Conservation (phyloP, 2,888 invertebrate species). For the Taphrorychus bicolor region DNA sequence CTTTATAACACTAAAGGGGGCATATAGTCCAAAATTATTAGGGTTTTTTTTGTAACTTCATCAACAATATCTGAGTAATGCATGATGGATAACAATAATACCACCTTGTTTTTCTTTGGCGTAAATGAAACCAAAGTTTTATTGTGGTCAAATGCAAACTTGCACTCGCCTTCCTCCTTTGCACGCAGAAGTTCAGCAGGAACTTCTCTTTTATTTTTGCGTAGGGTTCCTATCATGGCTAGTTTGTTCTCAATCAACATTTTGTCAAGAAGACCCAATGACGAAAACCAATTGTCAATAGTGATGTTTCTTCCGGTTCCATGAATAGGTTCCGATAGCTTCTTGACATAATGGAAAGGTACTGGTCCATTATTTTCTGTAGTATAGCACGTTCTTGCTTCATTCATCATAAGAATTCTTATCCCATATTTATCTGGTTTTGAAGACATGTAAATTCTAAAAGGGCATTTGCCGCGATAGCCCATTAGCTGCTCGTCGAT, state of each 20-base stretch:
- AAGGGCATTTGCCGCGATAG: conserved; percentile 39
- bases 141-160: conserved; percentile 35
- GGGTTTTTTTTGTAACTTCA: conserved; percentile 43
- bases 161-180: conserved; percentile 15
- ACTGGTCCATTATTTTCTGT: conserved; percentile 29
- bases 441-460: conserved; percentile 33
- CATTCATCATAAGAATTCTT: conserved; percentile 40
- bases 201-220: conserved; percentile 40
- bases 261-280: conserved; percentile 29
- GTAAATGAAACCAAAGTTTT: conserved; percentile 43
- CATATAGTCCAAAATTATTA: conserved; percentile 28
- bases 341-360: conserved; percentile 25
- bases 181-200: conserved; percentile 21
- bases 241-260: conserved; percentile 35
- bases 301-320: conserved; percentile 37
- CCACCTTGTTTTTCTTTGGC: conserved; percentile 45
- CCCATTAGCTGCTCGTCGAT: conserved; percentile 41
- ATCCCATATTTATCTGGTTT: conserved; percentile 42
- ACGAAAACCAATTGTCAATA: conserved; percentile 41
- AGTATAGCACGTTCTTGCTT: conserved; percentile 19
- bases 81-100: conserved; percentile 43
- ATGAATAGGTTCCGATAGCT: conserved; percentile 31
- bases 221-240: conserved; percentile 38
- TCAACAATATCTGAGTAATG: conserved; percentile 39
- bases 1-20: conserved; percentile 28